Percentiles rank a stretch among this genome's conserved stretches.
These are phyloP conservation scores for Ailurus styani DNA, from an alignment of 2,113 vertebrate genomes.

Conservation along the genomic window DNA sequence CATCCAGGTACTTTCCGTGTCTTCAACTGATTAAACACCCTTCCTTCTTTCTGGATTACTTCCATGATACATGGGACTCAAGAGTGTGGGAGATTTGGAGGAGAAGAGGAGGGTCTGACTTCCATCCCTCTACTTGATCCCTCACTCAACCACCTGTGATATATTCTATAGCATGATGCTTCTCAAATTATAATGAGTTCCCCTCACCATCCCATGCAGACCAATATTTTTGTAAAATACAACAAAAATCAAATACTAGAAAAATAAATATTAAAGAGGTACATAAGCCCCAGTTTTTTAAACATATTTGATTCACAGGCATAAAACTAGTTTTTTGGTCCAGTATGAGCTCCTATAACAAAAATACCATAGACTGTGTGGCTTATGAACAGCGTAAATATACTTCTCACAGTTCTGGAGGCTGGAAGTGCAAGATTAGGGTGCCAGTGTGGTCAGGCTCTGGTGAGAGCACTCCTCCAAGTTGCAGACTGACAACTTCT, in stretches of 20 bases:
- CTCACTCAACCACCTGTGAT: background rate
- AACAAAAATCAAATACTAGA: background rate
- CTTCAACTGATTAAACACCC: background rate
- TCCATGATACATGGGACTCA: background rate
- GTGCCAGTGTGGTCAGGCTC: background rate
- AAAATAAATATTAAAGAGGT: background rate
- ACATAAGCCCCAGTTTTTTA: background rate
- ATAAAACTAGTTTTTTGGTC: background rate
- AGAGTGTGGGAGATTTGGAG: background rate
- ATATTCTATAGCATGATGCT: background rate
- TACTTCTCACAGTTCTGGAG: background rate
- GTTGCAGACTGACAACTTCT: background rate
- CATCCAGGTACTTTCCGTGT: background rate
- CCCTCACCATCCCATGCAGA: background rate
- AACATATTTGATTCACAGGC: background rate
- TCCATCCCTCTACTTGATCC: background rate
- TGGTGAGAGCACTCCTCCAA: background rate
- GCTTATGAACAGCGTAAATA: background rate
- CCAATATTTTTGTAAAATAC: background rate
- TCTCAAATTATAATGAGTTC: background rate
- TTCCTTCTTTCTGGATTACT: background rate
- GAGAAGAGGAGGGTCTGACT: background rate
- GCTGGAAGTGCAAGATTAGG: background rate
- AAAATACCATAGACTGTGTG: background rate
- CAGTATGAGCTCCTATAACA: background rate